phyloP scores from a whole-genome alignment of 2,888 invertebrate species.

The Aleiodes leptofemur region DNA sequence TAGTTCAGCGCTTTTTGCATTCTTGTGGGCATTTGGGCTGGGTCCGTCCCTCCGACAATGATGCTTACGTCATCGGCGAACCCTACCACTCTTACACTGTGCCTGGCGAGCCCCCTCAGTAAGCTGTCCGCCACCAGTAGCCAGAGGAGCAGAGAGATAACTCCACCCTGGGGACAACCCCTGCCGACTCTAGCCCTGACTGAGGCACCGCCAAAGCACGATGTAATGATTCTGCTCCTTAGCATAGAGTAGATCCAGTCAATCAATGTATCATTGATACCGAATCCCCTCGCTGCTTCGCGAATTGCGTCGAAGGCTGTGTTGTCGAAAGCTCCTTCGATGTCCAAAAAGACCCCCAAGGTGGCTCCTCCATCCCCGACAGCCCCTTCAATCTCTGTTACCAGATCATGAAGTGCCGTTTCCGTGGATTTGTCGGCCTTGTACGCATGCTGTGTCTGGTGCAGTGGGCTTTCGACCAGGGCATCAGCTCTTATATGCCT shows the following conservation, averaged over 20 bases:
- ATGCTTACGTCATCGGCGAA: conserved; percentile 45
- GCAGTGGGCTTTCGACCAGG: conserved; percentile 38
- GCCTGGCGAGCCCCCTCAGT: conserved; percentile 30
- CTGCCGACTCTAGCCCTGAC: conserved; percentile 25
- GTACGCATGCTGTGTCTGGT: conserved; percentile 55
- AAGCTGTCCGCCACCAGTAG: conserved; percentile 42
- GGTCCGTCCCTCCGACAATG: conserved; percentile 30
- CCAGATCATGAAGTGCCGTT: conserved; percentile 45
- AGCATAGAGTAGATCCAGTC: conserved; percentile 24
- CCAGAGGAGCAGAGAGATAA: conserved; percentile 46
- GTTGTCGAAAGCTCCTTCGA: conserved; percentile 53
- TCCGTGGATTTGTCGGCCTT: conserved; percentile 52
- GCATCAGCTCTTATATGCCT: conserved; percentile 50
- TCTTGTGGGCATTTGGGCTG: neutral
- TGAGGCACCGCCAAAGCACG: conserved; percentile 14
- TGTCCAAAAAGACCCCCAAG: conserved; percentile 50
- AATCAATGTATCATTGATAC: conserved; percentile 13
- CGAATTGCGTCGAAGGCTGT: conserved; percentile 44
- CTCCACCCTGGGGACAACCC: conserved; percentile 45
- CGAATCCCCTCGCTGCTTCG: conserved; percentile 17
- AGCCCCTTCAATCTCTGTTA: conserved; percentile 37
- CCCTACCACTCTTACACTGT: neutral
- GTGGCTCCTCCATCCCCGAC: conserved; percentile 18
- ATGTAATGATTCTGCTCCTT: neutral
- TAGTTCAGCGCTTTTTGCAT: conserved; percentile 42